Conservation (phyloP, 2,113 vertebrate species). For the Passer domesticus region DNA sequence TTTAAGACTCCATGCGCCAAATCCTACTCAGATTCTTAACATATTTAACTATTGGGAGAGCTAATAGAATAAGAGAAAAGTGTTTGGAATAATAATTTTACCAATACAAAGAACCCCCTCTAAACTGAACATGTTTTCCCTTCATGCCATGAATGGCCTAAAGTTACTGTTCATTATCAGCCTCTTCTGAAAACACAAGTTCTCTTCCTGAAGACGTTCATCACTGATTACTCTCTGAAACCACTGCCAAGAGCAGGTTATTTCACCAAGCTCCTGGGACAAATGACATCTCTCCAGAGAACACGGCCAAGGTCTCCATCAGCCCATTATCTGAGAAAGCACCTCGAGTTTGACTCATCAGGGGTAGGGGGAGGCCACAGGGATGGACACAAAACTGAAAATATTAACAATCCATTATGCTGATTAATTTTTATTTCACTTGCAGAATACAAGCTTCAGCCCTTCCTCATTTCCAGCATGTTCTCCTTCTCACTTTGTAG, state of each 20-base stretch:
- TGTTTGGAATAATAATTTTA: background rate
- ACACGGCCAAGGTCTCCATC: background rate
- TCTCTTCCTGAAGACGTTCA: background rate
- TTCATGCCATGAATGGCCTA: background rate
- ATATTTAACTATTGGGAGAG: background rate
- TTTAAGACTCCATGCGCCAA: background rate
- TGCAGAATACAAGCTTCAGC: background rate
- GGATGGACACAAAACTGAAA: background rate
- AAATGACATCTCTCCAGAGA: background rate
- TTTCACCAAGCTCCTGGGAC: accelerated
- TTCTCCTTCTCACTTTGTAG: background rate
- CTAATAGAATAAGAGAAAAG: background rate
- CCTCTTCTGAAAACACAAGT: background rate
- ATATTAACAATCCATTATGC: background rate
- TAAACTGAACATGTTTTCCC: background rate
- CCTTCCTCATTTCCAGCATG: background rate
- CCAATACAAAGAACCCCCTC: background rate
- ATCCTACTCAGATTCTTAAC: background rate
- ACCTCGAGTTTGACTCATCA: background rate
- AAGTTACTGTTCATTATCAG: background rate
- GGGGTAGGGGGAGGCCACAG: accelerated
- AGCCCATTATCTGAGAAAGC: background rate
- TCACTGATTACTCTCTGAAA: background rate
- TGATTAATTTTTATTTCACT: background rate
- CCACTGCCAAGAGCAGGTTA: background rate